These are phyloP conservation scores for Zonotrichia leucophrys DNA, from an alignment of 2,113 vertebrate genomes.

Conservation along the genomic window DNA sequence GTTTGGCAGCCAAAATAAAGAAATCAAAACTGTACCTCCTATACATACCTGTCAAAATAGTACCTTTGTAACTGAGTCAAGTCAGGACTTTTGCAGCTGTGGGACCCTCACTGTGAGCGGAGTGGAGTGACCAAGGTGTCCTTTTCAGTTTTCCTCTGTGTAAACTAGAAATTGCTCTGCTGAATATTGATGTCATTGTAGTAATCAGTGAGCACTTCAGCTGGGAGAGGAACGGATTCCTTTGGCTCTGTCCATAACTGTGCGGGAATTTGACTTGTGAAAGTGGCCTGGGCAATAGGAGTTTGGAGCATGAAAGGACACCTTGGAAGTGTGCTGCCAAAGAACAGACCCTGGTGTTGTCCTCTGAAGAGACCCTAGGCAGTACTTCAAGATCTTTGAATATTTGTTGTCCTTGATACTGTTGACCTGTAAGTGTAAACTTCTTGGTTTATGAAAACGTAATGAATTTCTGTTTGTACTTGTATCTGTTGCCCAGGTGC, in stretches of 20 bases:
- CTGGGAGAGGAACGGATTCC: not conserved
- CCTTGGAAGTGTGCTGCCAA: not conserved
- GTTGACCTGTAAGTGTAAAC: not conserved
- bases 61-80: not conserved
- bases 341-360: not conserved
- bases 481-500: slow-evolving; percentile 59
- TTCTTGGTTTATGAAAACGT: not conserved
- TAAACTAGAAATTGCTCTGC: not conserved
- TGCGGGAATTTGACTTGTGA: not conserved
- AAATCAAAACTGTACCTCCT: not conserved
- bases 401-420: not conserved
- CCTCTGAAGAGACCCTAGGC: not conserved
- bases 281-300: not conserved
- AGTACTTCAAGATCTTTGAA: not conserved
- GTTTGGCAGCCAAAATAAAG: not conserved
- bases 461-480: not conserved
- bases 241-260: not conserved
- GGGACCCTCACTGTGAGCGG: accelerated
- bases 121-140: not conserved
- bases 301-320: not conserved
- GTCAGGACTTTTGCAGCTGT: not conserved
- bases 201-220: not conserved
- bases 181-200: not conserved
- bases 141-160: not conserved
- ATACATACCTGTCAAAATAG: not conserved